Conservation (phyloP, 2,797 vertebrate species). For the Cyprinodon diabolis region DNA sequence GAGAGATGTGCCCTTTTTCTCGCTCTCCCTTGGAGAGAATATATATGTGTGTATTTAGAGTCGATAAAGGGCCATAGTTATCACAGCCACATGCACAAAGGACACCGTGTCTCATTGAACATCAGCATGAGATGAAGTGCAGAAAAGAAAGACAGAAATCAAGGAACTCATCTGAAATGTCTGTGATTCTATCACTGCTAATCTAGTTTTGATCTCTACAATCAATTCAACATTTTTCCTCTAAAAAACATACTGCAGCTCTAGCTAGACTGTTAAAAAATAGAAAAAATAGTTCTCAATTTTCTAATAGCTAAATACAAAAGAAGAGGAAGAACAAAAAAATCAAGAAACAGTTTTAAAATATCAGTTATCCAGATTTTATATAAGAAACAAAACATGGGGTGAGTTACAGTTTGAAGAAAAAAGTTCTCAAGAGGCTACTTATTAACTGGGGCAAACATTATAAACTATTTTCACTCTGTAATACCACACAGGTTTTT, state of each 20-base stretch:
- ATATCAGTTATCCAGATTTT: too few species aligned
- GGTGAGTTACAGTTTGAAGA: too few species aligned
- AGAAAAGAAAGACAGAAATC: not conserved
- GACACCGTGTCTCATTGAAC: slow-evolving; percentile 40
- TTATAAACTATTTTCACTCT: too few species aligned
- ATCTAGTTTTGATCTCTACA: not conserved
- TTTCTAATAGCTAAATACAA: not conserved
- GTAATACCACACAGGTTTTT: too few species aligned
- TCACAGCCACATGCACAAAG: slow-evolving; percentile 36
- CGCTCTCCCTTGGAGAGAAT: slow-evolving; percentile 27
- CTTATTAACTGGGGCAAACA: too few species aligned
- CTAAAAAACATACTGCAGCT: not conserved
- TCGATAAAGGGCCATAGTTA: slow-evolving; percentile 35
- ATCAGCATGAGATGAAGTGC: not conserved
- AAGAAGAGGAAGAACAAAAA: too few species aligned
- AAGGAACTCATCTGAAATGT: not conserved
- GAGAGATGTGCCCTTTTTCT: slow-evolving; percentile 57
- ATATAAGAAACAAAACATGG: too few species aligned
- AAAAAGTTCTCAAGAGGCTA: too few species aligned
- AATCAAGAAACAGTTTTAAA: too few species aligned
- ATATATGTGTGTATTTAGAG: slow-evolving; percentile 21
- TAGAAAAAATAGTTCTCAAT: not conserved
- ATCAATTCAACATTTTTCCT: not conserved
- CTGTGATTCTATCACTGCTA: not conserved
- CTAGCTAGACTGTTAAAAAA: not conserved